phyloP scores from a whole-genome alignment of 2,113 vertebrate genomes.

The Actinemys pallida region DNA sequence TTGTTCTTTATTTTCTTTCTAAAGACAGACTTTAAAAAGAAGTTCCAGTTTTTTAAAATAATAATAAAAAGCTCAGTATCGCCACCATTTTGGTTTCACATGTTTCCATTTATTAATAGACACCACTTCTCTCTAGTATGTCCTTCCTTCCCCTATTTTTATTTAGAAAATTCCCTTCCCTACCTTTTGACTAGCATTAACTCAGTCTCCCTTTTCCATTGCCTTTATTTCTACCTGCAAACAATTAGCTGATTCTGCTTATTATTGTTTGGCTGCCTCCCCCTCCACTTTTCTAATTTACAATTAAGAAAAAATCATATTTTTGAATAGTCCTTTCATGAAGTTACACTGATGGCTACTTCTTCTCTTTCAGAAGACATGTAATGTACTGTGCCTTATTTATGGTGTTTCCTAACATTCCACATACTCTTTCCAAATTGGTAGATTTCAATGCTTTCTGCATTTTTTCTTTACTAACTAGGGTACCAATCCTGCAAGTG shows the following conservation, averaged over 20 bases:
- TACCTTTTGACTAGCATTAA: not conserved
- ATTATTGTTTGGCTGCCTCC: not conserved
- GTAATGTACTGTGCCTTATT: not conserved
- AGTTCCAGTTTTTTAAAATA: not conserved
- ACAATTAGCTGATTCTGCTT: not conserved
- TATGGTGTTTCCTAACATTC: not conserved
- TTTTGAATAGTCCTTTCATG: not conserved
- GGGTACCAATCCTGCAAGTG: fast-evolving
- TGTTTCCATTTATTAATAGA: not conserved
- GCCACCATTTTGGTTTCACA: not conserved
- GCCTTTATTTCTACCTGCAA: not conserved
- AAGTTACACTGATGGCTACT: not conserved
- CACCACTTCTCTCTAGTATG: not conserved
- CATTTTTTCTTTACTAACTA: not conserved
- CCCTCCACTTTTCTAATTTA: not conserved
- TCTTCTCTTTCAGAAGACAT: not conserved
- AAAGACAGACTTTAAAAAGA: not conserved
- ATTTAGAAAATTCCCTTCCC: not conserved
- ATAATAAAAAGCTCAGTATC: not conserved
- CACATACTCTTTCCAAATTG: not conserved
- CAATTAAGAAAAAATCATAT: not conserved
- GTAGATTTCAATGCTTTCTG: not conserved
- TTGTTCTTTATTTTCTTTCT: not conserved
- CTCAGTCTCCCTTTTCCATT: not conserved
- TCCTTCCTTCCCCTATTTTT: not conserved